phyloP scores from a whole-genome alignment of 2,797 vertebrate species.

The Sciurus carolinensis region DNA sequence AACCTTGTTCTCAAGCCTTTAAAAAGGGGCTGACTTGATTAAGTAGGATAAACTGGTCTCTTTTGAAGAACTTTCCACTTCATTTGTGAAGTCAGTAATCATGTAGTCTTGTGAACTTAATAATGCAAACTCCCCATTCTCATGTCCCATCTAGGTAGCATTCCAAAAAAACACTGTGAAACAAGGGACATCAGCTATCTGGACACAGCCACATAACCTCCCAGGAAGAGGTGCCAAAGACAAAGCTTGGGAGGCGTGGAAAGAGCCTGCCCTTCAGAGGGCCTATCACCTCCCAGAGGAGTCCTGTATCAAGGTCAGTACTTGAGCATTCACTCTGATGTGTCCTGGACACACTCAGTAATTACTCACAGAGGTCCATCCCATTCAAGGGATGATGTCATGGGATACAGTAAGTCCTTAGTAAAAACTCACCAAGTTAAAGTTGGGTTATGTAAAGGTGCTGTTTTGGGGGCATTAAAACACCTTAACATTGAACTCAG shows the following conservation, averaged over 20 bases:
- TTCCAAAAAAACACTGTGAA: background rate
- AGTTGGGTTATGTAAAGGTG: background rate
- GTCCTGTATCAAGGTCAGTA: background rate
- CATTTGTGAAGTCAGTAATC: background rate
- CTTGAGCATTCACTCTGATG: background rate
- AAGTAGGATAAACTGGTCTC: background rate
- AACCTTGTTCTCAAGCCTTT: background rate
- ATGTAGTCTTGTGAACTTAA: background rate
- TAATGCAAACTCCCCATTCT: background rate
- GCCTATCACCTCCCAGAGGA: rapidly evolving
- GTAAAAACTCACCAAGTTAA: background rate
- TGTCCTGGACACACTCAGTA: background rate
- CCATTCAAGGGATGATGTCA: background rate
- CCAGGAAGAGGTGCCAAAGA: background rate
- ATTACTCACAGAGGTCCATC: background rate
- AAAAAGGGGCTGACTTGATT: background rate
- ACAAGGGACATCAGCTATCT: no score
- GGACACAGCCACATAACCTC: background rate
- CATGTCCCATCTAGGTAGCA: background rate
- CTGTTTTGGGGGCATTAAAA: constrained; percentile 16
- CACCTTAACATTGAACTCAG: background rate
- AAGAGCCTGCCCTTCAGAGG: background rate
- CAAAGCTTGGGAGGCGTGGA: no score
- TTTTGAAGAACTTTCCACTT: background rate
- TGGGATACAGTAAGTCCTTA: background rate